Base-by-base conservation (phyloP, 2,797 vertebrate genomes). In the Pseudomugil tenellus region DNA sequence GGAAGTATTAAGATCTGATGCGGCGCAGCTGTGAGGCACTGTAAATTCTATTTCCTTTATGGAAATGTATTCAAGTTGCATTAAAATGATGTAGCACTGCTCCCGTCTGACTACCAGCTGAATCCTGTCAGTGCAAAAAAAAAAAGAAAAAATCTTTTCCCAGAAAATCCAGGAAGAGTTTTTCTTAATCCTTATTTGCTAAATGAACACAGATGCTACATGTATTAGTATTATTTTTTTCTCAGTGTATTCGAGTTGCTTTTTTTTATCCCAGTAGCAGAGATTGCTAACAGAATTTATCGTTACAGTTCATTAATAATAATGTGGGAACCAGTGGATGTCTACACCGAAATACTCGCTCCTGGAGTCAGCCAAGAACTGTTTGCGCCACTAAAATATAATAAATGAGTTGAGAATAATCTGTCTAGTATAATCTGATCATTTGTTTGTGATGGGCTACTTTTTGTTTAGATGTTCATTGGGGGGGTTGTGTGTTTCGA, bases 361-460 rank as follows among this genome's bases (percentile, higher is more conserved):
- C 86, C 87, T 89, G 83, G 70, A 87, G 83, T 86, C 88, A 87
- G 89, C 86, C 88, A 89, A 87, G 79, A 89, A 86, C 73, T 75
- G 76, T 87, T 90, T 91, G 83, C 80, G 82, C 91, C 89, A 91
- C 91, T 92, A 84, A 91, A 92, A 67, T 73, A 80, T 68, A 76
- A 84, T 70, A 34, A 77, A 58, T n/a, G 58, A 31, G 3, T 67
- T 54, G 72, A 53, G 3, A 19, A 46, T 16, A 16, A 48, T 43
- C 39, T 12, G 26, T 3, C n/a, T 14, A 16, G 6, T n/a, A 34
- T 10, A 2, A 16, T 43, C 21, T 63, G 41, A 39, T 69, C 13
- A 39, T 60, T 52, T 46, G 2, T 1, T 23, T 19, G 13, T 7
- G 13, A 51, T 16, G 31, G 23, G 14, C 6, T 32, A 3, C 8